Conservation (phyloP, 2,113 vertebrate genomes). For the Setophaga kirtlandii region DNA sequence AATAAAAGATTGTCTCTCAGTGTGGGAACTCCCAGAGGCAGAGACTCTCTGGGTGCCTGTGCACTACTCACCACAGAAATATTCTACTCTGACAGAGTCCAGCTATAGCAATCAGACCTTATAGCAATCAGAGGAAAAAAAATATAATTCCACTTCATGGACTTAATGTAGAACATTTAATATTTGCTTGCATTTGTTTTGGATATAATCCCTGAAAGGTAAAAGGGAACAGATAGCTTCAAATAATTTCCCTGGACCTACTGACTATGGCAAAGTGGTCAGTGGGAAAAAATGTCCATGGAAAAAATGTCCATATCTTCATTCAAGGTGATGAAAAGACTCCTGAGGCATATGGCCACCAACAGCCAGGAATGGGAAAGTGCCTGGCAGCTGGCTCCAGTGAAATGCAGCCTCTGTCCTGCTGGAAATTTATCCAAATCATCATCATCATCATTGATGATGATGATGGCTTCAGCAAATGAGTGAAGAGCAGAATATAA, state of each 20-base stretch:
- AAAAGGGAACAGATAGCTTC: background rate
- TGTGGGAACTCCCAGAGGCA: background rate
- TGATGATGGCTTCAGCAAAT: background rate
- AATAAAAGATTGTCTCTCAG: background rate
- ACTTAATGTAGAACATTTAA: background rate
- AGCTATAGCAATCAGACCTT: background rate
- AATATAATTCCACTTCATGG: background rate
- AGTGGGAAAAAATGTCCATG: background rate
- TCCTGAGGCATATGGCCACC: background rate
- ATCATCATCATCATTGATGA: background rate
- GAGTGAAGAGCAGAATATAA: accelerated
- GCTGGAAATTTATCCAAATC: background rate
- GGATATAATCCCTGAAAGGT: background rate
- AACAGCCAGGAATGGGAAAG: background rate
- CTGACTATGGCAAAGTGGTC: background rate
- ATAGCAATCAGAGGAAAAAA: background rate
- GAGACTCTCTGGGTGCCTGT: background rate
- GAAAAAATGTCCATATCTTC: background rate
- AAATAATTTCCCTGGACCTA: background rate
- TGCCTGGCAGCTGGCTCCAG: background rate
- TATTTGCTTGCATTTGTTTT: background rate
- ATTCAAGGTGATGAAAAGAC: background rate
- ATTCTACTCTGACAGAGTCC: background rate
- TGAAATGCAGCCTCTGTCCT: background rate
- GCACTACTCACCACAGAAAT: background rate